These are phyloP conservation scores for Crocidura indochinensis DNA, from an alignment of 2,797 vertebrate genomes.

Conservation along the genomic window DNA sequence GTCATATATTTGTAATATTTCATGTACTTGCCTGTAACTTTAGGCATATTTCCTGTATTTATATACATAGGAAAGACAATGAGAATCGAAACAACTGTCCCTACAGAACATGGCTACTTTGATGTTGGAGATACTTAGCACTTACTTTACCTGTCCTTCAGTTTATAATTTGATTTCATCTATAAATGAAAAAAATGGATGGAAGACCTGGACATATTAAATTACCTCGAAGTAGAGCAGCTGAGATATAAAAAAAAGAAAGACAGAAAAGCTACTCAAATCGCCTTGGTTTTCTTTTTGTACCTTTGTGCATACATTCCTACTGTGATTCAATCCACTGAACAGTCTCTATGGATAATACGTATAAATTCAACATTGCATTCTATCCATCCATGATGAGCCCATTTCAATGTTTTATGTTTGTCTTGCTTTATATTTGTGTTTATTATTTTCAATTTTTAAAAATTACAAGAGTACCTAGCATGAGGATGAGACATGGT, in stretches of 20 bases:
- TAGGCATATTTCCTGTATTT: not conserved
- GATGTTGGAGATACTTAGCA: not conserved
- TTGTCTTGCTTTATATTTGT: constrained; percentile 34
- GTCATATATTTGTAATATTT: not conserved
- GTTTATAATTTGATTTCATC: not conserved
- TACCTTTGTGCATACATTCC: not conserved
- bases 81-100: constrained; percentile 25
- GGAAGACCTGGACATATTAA: not conserved
- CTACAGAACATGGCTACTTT: not conserved
- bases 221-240: not conserved
- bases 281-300: not conserved
- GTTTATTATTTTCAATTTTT: constrained; percentile 7
- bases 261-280: not conserved
- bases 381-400: not conserved
- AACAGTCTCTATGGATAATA: not conserved
- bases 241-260: not conserved
- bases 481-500: not conserved
- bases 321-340: not conserved
- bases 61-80: not conserved
- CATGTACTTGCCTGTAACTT: not conserved
- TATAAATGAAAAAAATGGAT: not conserved
- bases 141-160: not conserved
- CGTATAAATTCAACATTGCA: not conserved
- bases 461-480: not conserved
- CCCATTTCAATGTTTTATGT: not conserved